Conservation (phyloP, 2,888 invertebrate genomes). For the Drosophila flavopinicola region DNA sequence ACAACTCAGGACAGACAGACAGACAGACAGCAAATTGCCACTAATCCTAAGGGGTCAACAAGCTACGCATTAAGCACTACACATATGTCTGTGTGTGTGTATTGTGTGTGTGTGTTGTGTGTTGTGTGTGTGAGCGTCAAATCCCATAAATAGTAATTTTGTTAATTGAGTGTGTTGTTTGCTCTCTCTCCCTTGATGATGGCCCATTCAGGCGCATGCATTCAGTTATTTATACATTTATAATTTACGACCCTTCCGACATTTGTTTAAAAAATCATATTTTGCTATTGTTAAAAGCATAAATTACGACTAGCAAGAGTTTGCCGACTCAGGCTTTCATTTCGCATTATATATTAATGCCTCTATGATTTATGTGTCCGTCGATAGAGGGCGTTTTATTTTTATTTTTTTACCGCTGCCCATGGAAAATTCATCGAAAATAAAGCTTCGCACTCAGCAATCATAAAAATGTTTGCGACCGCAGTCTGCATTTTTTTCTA, state of each 20-base stretch:
- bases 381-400: conserved; percentile 23
- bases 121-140: conserved; percentile 31
- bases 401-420: conserved; percentile 8
- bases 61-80: conserved; percentile 12
- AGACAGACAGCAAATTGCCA: conserved; percentile 59
- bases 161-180: conserved; percentile 68
- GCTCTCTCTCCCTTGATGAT: not conserved
- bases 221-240: conserved; percentile 34
- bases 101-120: not conserved
- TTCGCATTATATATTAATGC: conserved; percentile 41
- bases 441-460: conserved; percentile 45
- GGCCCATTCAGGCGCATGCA: not conserved
- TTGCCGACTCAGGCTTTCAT: conserved; percentile 29
- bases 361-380: conserved; percentile 60
- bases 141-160: conserved; percentile 75
- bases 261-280: conserved; percentile 53
- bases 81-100: conserved; percentile 4
- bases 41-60: conserved; percentile 62
- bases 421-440: conserved; percentile 32
- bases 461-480: conserved; percentile 65
- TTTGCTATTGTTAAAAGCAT: conserved; percentile 48
- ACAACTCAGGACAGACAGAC: conserved; percentile 42
- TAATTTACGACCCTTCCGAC: conserved; percentile 28
- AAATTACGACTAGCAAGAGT: conserved; percentile 44
- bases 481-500: conserved; percentile 12